Evolutionary conservation across 2,797 vertebrate genomes (phyloP), one percentile per base, ranked within the genome.

Genomic region (Paedocypris micromegethes): DNA sequence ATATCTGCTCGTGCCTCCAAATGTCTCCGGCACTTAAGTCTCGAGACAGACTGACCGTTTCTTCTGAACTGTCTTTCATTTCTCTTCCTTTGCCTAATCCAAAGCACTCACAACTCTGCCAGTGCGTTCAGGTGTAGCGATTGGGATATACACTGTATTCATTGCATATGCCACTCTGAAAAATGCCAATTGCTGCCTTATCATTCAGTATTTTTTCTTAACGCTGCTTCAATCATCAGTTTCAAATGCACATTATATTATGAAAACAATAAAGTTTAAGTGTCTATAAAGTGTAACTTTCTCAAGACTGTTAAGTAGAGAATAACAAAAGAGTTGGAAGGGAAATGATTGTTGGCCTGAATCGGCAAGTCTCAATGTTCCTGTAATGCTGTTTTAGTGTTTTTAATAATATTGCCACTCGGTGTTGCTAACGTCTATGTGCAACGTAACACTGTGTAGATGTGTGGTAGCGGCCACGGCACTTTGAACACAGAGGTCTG

Each of bases 131-230:
- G 86, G 85, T 84, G 70, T 80, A 80, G 82, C 81, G 83, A 86
- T 79, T 85, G 81, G 85, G 78, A 83, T 77, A 73, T 77, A 71
- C 75, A 53, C 66, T 72, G 74, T 85, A 65, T 80, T 75, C 77
- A 82, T 78, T 83, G 80, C 84, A 78, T 83, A 84, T 82, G 83
- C 83, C 83, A 73, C 74, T 78, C 73, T 55, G 65, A 75, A 76
- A 88, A 85, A 88, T 87, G 84, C 90, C 89, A 87, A 89, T 86
- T 62, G 86, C 89, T 90, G 88, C 89, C 89, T 91, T 90, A 88
- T 83, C 86, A 86, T 73, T 58, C 53, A 70, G 54, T 70, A 58
- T 70, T 77, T 75, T 76, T 60, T 78, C 67, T 9, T 57, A 73
- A 83, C 56, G 58, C 75, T 46, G 56, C 72, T 75, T 44, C 66